These are phyloP conservation scores for Heterodera schachtii DNA, from an alignment of 1,140 invertebrate species.

Conservation along the genomic window DNA sequence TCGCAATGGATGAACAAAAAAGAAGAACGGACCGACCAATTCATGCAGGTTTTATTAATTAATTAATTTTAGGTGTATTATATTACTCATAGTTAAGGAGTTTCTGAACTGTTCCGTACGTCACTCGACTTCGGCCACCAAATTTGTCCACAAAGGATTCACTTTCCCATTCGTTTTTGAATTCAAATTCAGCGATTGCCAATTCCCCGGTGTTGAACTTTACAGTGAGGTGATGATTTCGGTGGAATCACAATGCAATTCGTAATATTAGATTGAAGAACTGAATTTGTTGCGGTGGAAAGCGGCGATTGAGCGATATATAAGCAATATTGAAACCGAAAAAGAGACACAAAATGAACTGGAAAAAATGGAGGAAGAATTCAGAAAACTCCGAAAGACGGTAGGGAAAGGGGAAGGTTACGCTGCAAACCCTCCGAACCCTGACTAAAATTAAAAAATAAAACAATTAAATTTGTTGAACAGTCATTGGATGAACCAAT, in stretches of 20 bases:
- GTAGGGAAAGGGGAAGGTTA: neutral
- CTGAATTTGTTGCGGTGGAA: constrained; percentile 31
- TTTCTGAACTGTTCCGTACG: constrained; percentile 13
- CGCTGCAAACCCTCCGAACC: too few relatives aligned
- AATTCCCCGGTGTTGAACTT: constrained; percentile 37
- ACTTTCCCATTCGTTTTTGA: constrained; percentile 33
- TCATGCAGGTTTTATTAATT: neutral
- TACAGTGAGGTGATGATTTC: constrained; percentile 20
- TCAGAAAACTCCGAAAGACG: constrained; percentile 25
- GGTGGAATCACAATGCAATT: neutral
- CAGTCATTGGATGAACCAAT: neutral
- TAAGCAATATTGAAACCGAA: neutral
- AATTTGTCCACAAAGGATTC: constrained; percentile 29
- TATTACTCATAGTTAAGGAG: constrained; percentile 15
- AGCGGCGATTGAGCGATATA: neutral
- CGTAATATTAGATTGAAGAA: constrained; percentile 34
- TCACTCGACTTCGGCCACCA: neutral
- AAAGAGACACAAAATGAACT: neutral
- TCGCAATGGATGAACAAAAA: constrained; percentile 13
- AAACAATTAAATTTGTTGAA: too few relatives aligned
- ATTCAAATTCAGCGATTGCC: constrained; percentile 14
- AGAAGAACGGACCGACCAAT: neutral
- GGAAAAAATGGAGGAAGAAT: constrained; percentile 22
- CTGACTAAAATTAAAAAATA: too few relatives aligned
- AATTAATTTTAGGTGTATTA: neutral